Evolutionary conservation across 2,888 invertebrate genomes (phyloP).

Genomic region (Trichogramma evanescens): DNA sequence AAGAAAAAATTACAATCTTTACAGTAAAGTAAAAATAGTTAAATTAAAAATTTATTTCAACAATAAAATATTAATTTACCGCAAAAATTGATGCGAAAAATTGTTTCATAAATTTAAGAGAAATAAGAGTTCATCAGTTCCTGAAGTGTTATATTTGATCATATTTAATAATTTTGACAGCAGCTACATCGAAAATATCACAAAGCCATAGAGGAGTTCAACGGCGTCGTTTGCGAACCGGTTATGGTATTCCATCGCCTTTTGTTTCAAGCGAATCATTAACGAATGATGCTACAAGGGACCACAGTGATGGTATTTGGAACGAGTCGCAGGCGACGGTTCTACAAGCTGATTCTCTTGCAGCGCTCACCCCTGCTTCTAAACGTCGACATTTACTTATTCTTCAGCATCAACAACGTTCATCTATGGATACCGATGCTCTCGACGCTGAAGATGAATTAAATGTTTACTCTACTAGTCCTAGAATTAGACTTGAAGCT

Average conservation of each 20-base stretch:
- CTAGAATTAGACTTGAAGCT: slow-evolving; percentile 39
- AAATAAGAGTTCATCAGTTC: no score
- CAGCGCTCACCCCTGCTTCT: slow-evolving; percentile 70
- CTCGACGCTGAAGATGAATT: slow-evolving; percentile 56
- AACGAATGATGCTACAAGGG: slow-evolving; percentile 69
- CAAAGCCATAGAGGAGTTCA: slow-evolving; percentile 19
- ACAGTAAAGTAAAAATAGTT: no score
- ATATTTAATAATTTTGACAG: neutral
- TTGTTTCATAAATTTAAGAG: no score
- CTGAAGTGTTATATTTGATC: no score
- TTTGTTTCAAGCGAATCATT: slow-evolving; percentile 79
- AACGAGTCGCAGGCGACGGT: slow-evolving; percentile 85
- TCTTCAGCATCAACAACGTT: slow-evolving; percentile 77
- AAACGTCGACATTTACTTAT: slow-evolving; percentile 69
- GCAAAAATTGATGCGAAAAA: no score
- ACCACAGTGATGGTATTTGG: slow-evolving; percentile 83
- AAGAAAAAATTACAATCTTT: no score
- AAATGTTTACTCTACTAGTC: slow-evolving; percentile 34
- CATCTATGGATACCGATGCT: slow-evolving; percentile 78
- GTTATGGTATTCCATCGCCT: slow-evolving; percentile 53
- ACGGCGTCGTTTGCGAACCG: slow-evolving; percentile 27
- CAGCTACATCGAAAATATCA: slow-evolving; percentile 24
- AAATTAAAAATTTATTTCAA: no score
- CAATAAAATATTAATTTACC: no score
- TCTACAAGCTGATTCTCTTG: slow-evolving; percentile 57